Evolutionary conservation across 2,113 vertebrate species (phyloP), one percentile per base, ranked within the genome.

Genomic region (Etheostoma spectabile): DNA sequence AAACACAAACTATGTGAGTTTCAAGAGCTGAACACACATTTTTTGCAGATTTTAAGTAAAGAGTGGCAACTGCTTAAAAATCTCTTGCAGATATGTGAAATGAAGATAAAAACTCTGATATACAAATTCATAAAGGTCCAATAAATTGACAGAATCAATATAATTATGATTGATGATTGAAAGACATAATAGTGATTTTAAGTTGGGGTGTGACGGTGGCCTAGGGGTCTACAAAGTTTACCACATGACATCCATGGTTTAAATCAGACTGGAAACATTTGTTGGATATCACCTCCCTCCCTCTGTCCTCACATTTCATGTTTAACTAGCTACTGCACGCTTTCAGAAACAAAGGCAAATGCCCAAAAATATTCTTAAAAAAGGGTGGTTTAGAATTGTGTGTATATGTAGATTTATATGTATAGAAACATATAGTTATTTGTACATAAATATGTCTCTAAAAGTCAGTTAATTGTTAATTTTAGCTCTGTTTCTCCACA

Each of bases 1-100:
- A 68, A 63, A 73, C 68, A 82, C 16, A 72, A 55, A 73, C 38
- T 59, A 15, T 12, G 49, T n/a, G 53, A 61, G 35, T 35, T 62
- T 53, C 11, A 77, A 42, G 13, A 75, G 55, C 51, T 30, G 16
- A 4, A 62, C 10, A 42, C 4, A 52, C 13, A n/a, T 66, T 24
- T 38, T 5, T 55, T 5, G 52, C 21, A 22, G 5, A 61, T 30
- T 66, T 56, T 8, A 63, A n/a, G 27, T 7, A 22, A 48, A 33
- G 59, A 65, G 30, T 59, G 6, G 8, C 16, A 16, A 22, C 19
- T 8, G 14, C n/a, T 59, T 5, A 33, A 65, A 10, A 51, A 42
- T 35, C 15, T 15, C 24, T 55, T 52, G 7, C 2, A 14, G 0
- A 15, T 27, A 19, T 38, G 10, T 46, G 6, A 13, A 11, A 38